Base-by-base conservation (phyloP, 64 coral and sea anemone species). In the Montipora efflorescens region DNA sequence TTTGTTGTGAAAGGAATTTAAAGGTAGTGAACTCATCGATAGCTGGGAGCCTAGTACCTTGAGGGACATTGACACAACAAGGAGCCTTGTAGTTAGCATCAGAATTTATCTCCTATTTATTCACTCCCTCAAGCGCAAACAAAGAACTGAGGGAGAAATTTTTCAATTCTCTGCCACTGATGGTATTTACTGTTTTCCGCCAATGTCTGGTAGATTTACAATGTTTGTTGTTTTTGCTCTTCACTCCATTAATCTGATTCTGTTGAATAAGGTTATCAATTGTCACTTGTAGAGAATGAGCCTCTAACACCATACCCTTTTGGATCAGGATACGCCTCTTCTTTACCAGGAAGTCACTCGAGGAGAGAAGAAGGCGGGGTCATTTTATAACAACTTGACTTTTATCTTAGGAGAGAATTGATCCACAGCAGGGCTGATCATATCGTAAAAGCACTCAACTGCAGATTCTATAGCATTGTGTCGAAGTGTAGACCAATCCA, bases 31-130 rank as follows among this genome's bases (percentile, higher is more conserved):
- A 59, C 57, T 59, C 57, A 59, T 85, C 62, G 25, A 28, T 28
- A 28, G 25, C 25, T 28, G 25, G 25, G 23, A 25, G 23, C 23
- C 23, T 25, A 0, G 23, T 25, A 25, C 23, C 23, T 25, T 25
- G 23, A 25, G 23, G 23, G 1, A 28, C 25, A 28, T 28, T 12
- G 57, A 59, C 6, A 0, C 57, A 59, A 6, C 12, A 12, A 59
- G 84, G 84, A 75, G 64, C 79, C 71, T 52, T 72, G 25, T 91
- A 91, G 20, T 83, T 47, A 83, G 64, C 52, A 67, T 91, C 90
- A 58, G 90, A 82, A 79, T 91, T 91, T 80, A 91, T 83, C 44
- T 81, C 23, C 51, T 91, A 74, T 55, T 75, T 52, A 91, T 91
- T 91, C 70, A 91, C 49, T 58, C 83, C 68, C 67, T 91, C 90